A percentile compares a stretch with the other conserved stretches of the same genome.
These are phyloP conservation scores for Eristalis pertinax DNA, from an alignment of 2,888 invertebrate genomes.

Conservation along the genomic window DNA sequence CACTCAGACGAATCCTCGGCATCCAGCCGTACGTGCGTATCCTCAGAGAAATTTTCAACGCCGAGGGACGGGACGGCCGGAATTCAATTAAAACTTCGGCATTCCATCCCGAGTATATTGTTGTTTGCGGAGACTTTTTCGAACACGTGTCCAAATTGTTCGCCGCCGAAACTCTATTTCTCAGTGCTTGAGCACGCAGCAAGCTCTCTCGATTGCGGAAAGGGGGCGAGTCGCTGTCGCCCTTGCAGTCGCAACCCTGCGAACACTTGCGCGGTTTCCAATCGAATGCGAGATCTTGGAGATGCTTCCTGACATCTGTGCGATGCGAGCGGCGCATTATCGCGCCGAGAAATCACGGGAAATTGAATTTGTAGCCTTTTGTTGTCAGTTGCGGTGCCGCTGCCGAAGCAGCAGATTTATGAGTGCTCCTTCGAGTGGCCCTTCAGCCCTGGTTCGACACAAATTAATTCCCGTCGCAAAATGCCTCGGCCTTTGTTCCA, in stretches of 20 bases:
- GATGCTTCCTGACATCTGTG: conserved; percentile 58
- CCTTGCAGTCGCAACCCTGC: conserved; percentile 29
- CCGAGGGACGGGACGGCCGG: conserved; percentile 6
- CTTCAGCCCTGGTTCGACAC: conserved; percentile 23
- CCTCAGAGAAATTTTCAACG: conserved; percentile 32
- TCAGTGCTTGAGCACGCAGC: conserved; percentile 65
- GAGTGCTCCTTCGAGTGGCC: conserved; percentile 41
- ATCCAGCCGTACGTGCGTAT: conserved; percentile 13
- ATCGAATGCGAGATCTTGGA: conserved; percentile 48
- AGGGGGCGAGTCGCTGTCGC: conserved; percentile 45
- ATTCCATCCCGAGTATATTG: conserved; percentile 46
- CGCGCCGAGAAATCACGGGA: conserved; percentile 48
- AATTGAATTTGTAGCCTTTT: conserved; percentile 52
- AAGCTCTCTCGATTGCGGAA: background rate
- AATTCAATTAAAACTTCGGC: conserved; percentile 58
- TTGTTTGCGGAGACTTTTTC: conserved; percentile 49
- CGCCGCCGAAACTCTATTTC: conserved; percentile 54
- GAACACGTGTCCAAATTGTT: conserved; percentile 70
- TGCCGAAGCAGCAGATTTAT: conserved; percentile 34
- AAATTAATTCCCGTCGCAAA: conserved; percentile 29
- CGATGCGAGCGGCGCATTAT: conserved; percentile 33
- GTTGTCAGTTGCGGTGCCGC: conserved; percentile 7
- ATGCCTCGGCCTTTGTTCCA: background rate
- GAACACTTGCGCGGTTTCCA: conserved; percentile 59
- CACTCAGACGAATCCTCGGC: conserved; percentile 22